A percentile compares a stretch with the other conserved stretches of the same genome.
Evolutionary conservation across 2,797 vertebrate genomes (phyloP).

Genomic region (Pseudochaenichthys georgianus): DNA sequence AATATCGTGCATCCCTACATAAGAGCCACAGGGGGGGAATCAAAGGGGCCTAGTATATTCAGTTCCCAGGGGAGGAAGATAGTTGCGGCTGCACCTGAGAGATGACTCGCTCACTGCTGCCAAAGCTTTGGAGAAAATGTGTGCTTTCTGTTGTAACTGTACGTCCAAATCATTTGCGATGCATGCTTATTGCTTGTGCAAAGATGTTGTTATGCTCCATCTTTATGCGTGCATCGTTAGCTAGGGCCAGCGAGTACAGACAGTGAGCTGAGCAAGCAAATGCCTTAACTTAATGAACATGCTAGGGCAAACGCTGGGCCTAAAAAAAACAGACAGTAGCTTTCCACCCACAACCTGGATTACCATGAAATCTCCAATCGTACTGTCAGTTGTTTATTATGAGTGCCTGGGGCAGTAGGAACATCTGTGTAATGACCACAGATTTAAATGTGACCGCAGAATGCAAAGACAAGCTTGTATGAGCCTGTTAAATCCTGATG

Average conservation of each 20-base stretch:
- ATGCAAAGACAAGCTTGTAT: constrained; percentile 38
- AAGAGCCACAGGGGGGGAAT: constrained; percentile 35
- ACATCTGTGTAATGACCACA: constrained; percentile 57
- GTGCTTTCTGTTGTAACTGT: constrained; percentile 5
- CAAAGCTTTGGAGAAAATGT: constrained; percentile 12
- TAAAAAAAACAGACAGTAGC: constrained; percentile 23
- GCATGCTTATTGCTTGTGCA: constrained; percentile 19
- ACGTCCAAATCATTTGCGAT: constrained; percentile 12
- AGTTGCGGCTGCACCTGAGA: constrained; percentile 52
- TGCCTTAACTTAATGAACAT: constrained; percentile 8
- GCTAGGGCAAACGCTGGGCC: background rate
- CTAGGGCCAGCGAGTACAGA: constrained; percentile 19
- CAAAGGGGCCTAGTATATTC: constrained; percentile 45
- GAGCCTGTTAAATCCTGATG: constrained; percentile 18
- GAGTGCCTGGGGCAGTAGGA: constrained; percentile 19
- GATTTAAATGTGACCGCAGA: constrained; percentile 13
- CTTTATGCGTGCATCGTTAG: constrained; percentile 28
- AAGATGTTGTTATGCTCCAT: constrained; percentile 17
- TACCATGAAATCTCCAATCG: constrained; percentile 33
- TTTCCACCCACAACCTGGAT: constrained; percentile 26
- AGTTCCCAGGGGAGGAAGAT: constrained; percentile 42
- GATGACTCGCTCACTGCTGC: constrained; percentile 11
- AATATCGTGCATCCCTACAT: background rate
- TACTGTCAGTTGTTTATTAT: constrained; percentile 24
- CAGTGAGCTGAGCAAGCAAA: constrained; percentile 29